phyloP scores from a whole-genome alignment of 1,140 invertebrate species.

The Drosophila repleta region DNA sequence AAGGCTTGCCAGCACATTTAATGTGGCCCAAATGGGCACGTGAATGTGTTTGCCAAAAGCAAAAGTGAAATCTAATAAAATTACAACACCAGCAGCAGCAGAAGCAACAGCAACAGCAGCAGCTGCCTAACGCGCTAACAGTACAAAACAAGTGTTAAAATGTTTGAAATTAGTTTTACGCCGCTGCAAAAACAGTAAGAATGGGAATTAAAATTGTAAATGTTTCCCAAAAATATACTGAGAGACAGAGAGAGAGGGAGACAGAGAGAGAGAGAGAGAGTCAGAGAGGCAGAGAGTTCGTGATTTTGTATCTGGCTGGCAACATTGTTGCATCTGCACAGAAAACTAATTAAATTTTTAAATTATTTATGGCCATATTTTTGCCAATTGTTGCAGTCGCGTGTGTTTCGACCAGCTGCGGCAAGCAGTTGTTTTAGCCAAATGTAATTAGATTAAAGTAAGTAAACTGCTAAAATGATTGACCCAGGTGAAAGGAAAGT shows the following conservation, averaged over 20 bases:
- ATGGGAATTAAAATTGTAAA: conserved; percentile 55
- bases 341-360: conserved; percentile 73
- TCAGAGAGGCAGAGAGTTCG: conserved; percentile 15
- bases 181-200: conserved; percentile 37
- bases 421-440: not conserved
- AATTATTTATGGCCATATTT: conserved; percentile 70
- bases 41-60: conserved; percentile 21
- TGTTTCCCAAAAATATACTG: conserved; percentile 47
- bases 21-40: conserved; percentile 49
- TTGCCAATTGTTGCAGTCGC: conserved; percentile 21
- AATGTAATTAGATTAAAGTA: not conserved
- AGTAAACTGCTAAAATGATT: too few relatives aligned
- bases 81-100: conserved; percentile 37
- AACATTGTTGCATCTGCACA: conserved; percentile 32
- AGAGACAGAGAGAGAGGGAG: not conserved
- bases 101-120: conserved; percentile 20
- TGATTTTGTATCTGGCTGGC: conserved; percentile 8
- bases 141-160: conserved; percentile 77
- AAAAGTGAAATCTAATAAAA: conserved; percentile 79
- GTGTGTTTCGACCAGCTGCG: conserved; percentile 2
- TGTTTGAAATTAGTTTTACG: conserved; percentile 78
- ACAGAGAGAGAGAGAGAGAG: not conserved
- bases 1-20: conserved; percentile 59
- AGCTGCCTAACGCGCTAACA: conserved; percentile 27
- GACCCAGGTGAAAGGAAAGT: too few relatives aligned